phyloP scores from a whole-genome alignment of 2,797 vertebrate species.

The Gymnocypris eckloni region DNA sequence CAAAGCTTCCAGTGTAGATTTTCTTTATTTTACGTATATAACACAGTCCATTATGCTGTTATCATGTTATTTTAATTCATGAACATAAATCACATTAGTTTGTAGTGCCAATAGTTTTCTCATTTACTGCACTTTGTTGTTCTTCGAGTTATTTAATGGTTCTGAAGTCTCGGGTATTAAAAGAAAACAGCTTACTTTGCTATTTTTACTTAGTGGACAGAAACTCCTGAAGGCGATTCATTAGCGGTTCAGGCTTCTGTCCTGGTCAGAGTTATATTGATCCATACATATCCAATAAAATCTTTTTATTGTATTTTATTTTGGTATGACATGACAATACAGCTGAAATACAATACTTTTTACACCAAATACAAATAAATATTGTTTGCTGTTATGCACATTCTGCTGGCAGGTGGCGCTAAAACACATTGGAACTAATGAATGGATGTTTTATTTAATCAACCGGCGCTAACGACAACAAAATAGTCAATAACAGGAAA shows the following conservation, averaged over 20 bases:
- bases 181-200: too few species aligned
- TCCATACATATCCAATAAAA: not conserved
- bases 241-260: conserved; percentile 59
- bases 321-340: not conserved
- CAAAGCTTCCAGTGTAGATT: not conserved
- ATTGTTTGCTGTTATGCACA: conserved; percentile 46
- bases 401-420: conserved; percentile 75
- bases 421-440: conserved; percentile 58
- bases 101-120: not conserved
- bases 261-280: conserved; percentile 58
- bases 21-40: not conserved
- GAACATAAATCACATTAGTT: not conserved
- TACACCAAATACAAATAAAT: not conserved
- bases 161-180: not conserved
- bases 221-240: conserved; percentile 36
- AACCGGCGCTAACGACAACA: not conserved
- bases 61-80: not conserved
- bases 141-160: not conserved
- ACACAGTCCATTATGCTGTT: not conserved
- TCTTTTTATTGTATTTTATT: conserved; percentile 20
- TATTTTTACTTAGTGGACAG: not conserved
- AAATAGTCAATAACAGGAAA: not conserved
- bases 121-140: not conserved
- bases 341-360: not conserved
- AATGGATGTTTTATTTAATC: not conserved